These are phyloP conservation scores for Hydractinia echinata DNA, from an alignment of 30 jellyfish, hydroid and myxozoan species.

Conservation along the genomic window DNA sequence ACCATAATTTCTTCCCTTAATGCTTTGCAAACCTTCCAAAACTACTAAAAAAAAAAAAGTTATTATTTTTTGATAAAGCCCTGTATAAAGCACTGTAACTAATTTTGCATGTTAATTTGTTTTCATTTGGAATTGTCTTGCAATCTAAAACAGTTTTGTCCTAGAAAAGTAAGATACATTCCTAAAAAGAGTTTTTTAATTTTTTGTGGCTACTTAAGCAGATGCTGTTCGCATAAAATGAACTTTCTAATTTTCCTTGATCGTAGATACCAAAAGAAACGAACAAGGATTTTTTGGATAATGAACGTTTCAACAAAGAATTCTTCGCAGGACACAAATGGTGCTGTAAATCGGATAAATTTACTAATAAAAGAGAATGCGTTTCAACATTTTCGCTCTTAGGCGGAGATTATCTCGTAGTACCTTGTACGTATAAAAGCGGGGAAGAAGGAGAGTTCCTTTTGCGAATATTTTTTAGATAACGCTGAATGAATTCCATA, in stretches of 20 bases:
- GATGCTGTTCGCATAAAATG: too few species aligned
- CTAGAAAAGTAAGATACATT: too few species aligned
- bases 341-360: slow-evolving; percentile 71
- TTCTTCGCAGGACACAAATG: slow-evolving; percentile 71
- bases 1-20: too few species aligned
- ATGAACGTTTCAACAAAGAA: slow-evolving; percentile 71
- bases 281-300: slow-evolving; percentile 35
- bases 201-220: too few species aligned
- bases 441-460: slow-evolving; percentile 86
- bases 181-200: too few species aligned
- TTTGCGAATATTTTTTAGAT: slow-evolving; percentile 51
- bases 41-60: too few species aligned
- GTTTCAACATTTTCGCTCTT: slow-evolving; percentile 76
- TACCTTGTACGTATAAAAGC: slow-evolving; percentile 82
- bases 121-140: not conserved
- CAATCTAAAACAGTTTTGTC: too few species aligned
- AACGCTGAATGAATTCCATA: too few species aligned
- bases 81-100: too few species aligned
- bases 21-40: too few species aligned
- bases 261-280: slow-evolving; percentile 60
- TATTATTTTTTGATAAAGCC: too few species aligned
- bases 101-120: too few species aligned
- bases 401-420: slow-evolving; percentile 70
- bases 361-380: slow-evolving; percentile 75
- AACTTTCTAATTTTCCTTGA: not conserved